Percentiles rank a stretch among this genome's conserved stretches.
These are phyloP conservation scores for Aphis gossypii DNA, from an alignment of 1,140 invertebrate species.

Conservation along the genomic window DNA sequence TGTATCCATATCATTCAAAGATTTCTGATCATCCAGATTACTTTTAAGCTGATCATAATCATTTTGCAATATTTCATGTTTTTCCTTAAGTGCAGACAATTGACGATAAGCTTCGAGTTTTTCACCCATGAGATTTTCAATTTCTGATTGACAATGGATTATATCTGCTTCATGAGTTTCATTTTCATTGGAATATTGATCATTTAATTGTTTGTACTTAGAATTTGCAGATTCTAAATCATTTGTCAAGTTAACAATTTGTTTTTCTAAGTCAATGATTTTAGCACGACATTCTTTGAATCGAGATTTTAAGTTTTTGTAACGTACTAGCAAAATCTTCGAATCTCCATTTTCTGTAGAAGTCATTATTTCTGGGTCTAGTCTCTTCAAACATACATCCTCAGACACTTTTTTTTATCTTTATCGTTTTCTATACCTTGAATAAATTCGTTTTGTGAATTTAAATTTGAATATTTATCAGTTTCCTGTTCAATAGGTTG, in stretches of 20 bases:
- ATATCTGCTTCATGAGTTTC: constrained; percentile 33
- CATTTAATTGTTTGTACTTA: neutral
- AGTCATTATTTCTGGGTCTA: neutral
- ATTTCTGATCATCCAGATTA: neutral
- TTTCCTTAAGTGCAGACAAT: constrained; percentile 8
- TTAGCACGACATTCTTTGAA: constrained; percentile 34
- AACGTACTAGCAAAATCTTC: constrained; percentile 5
- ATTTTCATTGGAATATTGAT: neutral
- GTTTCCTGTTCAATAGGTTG: neutral
- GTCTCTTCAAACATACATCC: neutral
- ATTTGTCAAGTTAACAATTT: constrained; percentile 1
- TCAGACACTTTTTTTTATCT: neutral
- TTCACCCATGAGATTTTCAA: constrained; percentile 46
- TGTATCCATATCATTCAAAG: neutral
- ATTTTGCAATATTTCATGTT: constrained; percentile 48
- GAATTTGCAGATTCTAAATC: constrained; percentile 24
- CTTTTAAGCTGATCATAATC: constrained; percentile 54
- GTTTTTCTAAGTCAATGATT: constrained; percentile 7
- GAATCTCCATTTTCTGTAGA: neutral
- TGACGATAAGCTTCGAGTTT: constrained; percentile 37
- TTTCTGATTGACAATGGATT: constrained; percentile 29
- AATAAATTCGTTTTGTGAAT: neutral
- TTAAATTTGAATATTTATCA: constrained; percentile 13
- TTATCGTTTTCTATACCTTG: neutral
- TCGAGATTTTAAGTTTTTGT: constrained; percentile 42